These are phyloP conservation scores for Stictonetta naevosa DNA, from an alignment of 2,113 vertebrate genomes.

Conservation along the genomic window DNA sequence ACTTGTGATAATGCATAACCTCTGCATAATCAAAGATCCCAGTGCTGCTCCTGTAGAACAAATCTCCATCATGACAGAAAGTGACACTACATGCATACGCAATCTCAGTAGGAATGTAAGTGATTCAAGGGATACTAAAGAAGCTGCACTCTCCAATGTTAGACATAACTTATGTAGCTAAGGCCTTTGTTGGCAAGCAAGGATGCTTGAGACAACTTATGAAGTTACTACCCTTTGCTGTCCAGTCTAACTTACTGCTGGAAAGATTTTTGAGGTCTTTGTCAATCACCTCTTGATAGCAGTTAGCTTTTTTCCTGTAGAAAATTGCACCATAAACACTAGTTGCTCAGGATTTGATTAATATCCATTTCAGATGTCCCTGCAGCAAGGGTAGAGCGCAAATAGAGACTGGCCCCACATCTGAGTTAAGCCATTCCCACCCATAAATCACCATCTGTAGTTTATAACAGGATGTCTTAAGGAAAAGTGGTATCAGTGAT, in stretches of 20 bases:
- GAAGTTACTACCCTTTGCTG: not conserved
- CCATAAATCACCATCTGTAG: not conserved
- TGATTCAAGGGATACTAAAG: not conserved
- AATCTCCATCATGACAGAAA: not conserved
- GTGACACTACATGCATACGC: not conserved
- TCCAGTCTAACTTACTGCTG: not conserved
- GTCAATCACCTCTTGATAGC: not conserved
- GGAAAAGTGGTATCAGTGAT: conserved; percentile 4
- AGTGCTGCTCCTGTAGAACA: not conserved
- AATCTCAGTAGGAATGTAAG: not conserved
- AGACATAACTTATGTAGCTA: not conserved
- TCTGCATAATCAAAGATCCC: not conserved
- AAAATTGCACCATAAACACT: not conserved
- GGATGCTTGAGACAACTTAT: not conserved
- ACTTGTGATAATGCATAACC: not conserved
- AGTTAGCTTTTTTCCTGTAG: not conserved
- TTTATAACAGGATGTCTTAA: conserved; percentile 21
- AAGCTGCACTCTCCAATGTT: not conserved
- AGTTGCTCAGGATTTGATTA: not conserved
- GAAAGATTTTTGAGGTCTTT: not conserved
- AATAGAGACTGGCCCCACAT: not conserved
- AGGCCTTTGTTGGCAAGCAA: not conserved
- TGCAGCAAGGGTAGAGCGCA: not conserved
- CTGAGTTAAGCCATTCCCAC: not conserved
- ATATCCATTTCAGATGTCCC: conserved; percentile 15